A percentile compares a stretch with the other conserved stretches of the same genome.
These are phyloP conservation scores for Pituophis catenifer DNA, from an alignment of 2,113 vertebrate species.

Conservation along the genomic window DNA sequence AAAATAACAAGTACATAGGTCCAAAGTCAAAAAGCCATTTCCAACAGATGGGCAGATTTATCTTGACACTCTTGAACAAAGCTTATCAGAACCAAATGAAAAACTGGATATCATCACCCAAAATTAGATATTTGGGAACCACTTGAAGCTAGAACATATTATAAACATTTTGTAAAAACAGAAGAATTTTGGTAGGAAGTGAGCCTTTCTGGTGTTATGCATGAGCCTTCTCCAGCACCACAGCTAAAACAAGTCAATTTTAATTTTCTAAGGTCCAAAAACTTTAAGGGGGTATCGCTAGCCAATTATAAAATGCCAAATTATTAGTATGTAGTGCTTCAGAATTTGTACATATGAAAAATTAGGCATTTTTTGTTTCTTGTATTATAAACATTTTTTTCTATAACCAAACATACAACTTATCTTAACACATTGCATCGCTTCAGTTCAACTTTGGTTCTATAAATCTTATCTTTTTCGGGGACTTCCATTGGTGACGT, in stretches of 20 bases:
- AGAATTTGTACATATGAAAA: background rate
- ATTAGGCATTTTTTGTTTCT: background rate
- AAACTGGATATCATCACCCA: background rate
- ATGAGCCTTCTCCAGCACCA: background rate
- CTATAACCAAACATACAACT: background rate
- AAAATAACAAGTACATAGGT: background rate
- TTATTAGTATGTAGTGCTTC: background rate
- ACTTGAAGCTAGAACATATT: background rate
- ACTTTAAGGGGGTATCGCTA: background rate
- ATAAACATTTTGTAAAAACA: background rate
- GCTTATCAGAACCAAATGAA: background rate
- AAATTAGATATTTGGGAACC: background rate
- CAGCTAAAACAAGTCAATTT: background rate
- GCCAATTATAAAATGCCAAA: background rate
- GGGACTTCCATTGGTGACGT: too few species aligned
- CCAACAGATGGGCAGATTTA: background rate
- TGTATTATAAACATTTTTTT: background rate
- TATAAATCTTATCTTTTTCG: background rate
- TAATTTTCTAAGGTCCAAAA: background rate
- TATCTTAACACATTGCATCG: background rate
- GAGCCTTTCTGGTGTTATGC: background rate
- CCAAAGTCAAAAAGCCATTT: background rate
- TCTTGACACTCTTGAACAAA: background rate
- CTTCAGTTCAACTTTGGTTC: background rate
- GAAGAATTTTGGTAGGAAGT: background rate